Base-by-base conservation (phyloP, 2,113 vertebrate species). In the Ameiurus melas region DNA sequence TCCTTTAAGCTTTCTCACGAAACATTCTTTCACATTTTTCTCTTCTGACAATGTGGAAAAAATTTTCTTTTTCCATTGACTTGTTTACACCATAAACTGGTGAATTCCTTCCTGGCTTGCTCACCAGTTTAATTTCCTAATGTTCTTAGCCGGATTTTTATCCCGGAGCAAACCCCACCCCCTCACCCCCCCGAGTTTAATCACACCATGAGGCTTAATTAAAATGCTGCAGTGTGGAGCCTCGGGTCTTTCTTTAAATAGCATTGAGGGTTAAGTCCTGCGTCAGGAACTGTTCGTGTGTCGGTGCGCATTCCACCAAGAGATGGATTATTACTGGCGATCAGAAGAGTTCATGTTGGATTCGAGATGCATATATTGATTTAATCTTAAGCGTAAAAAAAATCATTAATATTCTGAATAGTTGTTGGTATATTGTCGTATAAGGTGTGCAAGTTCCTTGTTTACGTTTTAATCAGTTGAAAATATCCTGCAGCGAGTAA, bases 251-350 rank as follows among this genome's bases (percentile, higher is more conserved):
- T 71, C 86, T 90, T 90, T 82, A 88, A 75, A 83, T 88, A 90
- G 55, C 78, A 14, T 19, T 66, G 83, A 75, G 83, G 87, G 89
- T 89, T 90, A 91, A 87, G 89, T 90, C 91, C 90, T 90, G 88
- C 86, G 87, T 93, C 85, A 88, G 85, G 91, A 83, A 47, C 12
- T 25, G 83, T 75, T 57, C 27, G 62, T 75, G 85, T 77, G 43
- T 79, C 10, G 14, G 13, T 53, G 14, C 62, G 17, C 4, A 36
- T 27, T 51, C 5, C 25, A 25, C 20, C 19, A 22, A 25, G 55
- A 82, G 57, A 14, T 12, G 55, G 30, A 60, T 82, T 57, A 9
- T 80, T 19, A 30, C 51, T 36, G 53, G n/a, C 12, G 27, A 19
- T 55, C 27, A 30, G 47, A 51, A 77, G 43, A 77, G 43, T 78